A percentile compares a stretch with the other conserved stretches of the same genome.
Conservation (phyloP, 2,797 vertebrate species). For the Sebastes aleutianus region DNA sequence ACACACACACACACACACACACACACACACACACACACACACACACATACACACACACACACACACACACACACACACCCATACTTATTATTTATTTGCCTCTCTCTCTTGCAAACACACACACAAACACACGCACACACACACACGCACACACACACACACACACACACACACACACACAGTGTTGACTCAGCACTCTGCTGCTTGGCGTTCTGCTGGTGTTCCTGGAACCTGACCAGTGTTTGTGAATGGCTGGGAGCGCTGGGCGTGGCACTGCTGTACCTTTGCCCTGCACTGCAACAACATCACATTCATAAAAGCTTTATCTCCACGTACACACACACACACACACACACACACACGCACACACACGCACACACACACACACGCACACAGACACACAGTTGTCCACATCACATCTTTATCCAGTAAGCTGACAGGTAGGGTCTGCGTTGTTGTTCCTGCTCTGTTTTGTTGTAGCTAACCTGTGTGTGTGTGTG, state of each 20-base stretch:
- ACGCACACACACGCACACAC: neutral
- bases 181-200: neutral
- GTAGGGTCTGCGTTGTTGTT: neutral
- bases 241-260: constrained; percentile 37
- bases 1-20: too few species aligned
- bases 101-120: neutral
- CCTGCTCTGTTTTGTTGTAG: neutral
- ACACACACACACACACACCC: too few species aligned
- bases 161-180: neutral
- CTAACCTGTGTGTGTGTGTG: neutral
- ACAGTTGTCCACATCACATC: neutral
- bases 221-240: constrained; percentile 23
- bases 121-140: too few species aligned
- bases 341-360: constrained; percentile 1
- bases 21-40: too few species aligned
- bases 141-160: neutral
- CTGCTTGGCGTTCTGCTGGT: neutral
- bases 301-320: constrained; percentile 24
- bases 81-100: too few species aligned
- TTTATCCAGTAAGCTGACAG: constrained; percentile 1
- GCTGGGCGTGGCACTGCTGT: constrained; percentile 35
- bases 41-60: too few species aligned
- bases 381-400: neutral
- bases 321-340: constrained; percentile 18
- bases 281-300: constrained; percentile 60